Conservation (phyloP, 2,888 invertebrate species). For the Biston betularia region DNA sequence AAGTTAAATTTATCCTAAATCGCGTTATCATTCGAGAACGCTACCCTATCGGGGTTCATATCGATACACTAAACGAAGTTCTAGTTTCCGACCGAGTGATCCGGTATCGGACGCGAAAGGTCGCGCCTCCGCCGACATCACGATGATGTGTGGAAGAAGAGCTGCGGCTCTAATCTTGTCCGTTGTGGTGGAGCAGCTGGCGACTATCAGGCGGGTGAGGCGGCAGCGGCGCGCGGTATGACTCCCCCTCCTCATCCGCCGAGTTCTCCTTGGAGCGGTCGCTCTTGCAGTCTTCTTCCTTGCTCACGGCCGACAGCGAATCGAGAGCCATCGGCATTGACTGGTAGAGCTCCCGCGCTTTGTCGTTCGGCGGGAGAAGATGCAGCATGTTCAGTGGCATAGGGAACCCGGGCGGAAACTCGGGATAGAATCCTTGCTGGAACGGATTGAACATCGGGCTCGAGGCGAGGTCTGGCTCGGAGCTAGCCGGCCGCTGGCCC, state of each 20-base stretch:
- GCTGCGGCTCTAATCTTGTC: slow-evolving; percentile 88
- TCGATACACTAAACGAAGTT: slow-evolving; percentile 60
- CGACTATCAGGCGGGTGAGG: slow-evolving; percentile 87
- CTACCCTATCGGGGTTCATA: slow-evolving; percentile 37
- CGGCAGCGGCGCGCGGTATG: slow-evolving; percentile 83
- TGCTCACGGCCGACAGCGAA: slow-evolving; percentile 80
- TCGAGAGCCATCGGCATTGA: slow-evolving; percentile 85
- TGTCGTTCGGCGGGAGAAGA: slow-evolving; percentile 92
- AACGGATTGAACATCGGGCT: slow-evolving; percentile 92
- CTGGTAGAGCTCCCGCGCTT: slow-evolving; percentile 88
- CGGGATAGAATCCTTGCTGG: slow-evolving; percentile 93
- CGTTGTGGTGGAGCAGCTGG: slow-evolving; percentile 91
- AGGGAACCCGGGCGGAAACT: slow-evolving; percentile 92
- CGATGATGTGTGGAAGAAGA: slow-evolving; percentile 48
- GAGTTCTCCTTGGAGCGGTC: slow-evolving; percentile 88
- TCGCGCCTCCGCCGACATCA: slow-evolving; percentile 30
- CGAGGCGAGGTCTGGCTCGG: slow-evolving; percentile 88
- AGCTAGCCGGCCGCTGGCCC: slow-evolving; percentile 88
- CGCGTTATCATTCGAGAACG: slow-evolving; percentile 33
- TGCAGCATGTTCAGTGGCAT: slow-evolving; percentile 95
- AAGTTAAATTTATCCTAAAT: slow-evolving; percentile 44
- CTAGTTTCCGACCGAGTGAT: slow-evolving; percentile 58
- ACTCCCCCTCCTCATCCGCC: slow-evolving; percentile 85
- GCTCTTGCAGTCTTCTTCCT: slow-evolving; percentile 89
- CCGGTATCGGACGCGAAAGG: slow-evolving; percentile 14